A percentile compares a stretch with the other conserved stretches of the same genome.
phyloP scores from a whole-genome alignment of 2,797 vertebrate genomes.

The Nannoperca australis region DNA sequence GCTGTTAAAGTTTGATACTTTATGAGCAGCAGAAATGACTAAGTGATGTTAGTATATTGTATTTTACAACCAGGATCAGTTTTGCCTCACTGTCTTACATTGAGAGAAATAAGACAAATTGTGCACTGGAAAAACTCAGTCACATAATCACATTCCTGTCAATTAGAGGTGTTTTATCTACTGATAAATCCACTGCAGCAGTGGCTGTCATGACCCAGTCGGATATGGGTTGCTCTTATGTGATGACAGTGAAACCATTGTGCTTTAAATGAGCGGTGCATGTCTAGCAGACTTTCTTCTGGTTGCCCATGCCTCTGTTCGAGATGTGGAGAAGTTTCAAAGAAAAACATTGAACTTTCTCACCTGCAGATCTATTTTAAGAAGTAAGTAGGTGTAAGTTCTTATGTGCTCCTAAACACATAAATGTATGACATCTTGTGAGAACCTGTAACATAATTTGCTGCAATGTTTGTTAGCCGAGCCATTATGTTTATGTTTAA shows the following conservation, averaged over 20 bases:
- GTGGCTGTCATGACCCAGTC: neutral
- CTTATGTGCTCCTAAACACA: neutral
- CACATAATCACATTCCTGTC: slow-evolving; percentile 21
- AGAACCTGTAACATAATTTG: slow-evolving; percentile 2
- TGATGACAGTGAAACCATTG: slow-evolving; percentile 31
- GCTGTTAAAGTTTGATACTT: neutral
- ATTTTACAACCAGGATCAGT: neutral
- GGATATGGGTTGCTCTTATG: slow-evolving; percentile 27
- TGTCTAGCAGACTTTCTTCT: neutral
- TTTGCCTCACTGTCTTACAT: slow-evolving; percentile 17
- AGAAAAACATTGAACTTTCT: neutral
- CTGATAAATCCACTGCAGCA: slow-evolving; percentile 23
- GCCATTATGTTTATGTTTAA: slow-evolving; percentile 9
- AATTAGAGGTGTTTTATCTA: slow-evolving; percentile 37
- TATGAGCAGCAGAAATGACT: neutral
- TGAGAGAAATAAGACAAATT: neutral
- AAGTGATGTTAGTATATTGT: neutral
- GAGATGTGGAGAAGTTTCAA: neutral
- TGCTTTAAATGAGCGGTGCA: slow-evolving; percentile 5
- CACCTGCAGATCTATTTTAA: slow-evolving; percentile 8
- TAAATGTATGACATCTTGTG: neutral
- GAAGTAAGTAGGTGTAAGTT: neutral
- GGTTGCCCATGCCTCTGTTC: neutral
- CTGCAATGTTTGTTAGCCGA: slow-evolving; percentile 1
- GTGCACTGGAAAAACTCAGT: neutral